These are phyloP conservation scores for Struthidea cinerea DNA, from an alignment of 2,113 vertebrate genomes.

Conservation along the genomic window DNA sequence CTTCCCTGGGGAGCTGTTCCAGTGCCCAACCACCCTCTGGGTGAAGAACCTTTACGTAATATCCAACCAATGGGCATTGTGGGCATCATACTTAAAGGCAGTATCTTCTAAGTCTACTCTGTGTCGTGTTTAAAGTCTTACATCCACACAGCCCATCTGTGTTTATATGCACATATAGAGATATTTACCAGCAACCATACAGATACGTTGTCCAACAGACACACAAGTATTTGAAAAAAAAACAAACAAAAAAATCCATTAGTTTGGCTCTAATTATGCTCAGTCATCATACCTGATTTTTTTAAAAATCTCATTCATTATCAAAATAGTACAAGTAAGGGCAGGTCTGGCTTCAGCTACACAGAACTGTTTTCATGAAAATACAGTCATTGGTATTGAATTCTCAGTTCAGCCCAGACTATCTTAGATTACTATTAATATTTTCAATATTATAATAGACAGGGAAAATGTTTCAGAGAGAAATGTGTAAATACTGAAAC, in stretches of 20 bases:
- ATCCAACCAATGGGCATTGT: not conserved
- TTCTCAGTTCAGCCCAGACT: not conserved
- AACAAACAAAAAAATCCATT: not conserved
- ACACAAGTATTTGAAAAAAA: not conserved
- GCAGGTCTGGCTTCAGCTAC: not conserved
- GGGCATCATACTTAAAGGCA: not conserved
- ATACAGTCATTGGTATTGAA: not conserved
- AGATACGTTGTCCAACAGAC: fast-evolving
- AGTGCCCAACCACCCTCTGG: not conserved
- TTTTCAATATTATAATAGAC: not conserved
- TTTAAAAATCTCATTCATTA: not conserved
- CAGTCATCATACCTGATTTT: not conserved
- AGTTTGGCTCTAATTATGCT: not conserved
- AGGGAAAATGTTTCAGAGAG: not conserved
- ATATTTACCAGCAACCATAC: not conserved
- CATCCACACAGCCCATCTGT: not conserved
- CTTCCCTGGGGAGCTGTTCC: not conserved
- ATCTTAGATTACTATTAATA: not conserved
- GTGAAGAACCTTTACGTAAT: not conserved
- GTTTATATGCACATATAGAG: no score
- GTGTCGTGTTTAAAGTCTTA: not conserved
- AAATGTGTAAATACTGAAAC: not conserved
- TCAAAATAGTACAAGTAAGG: not conserved
- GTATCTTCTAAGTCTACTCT: fast-evolving
- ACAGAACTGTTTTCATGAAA: not conserved